Conservation (phyloP, 2,888 invertebrate genomes). For the Drosophila paranaensis region DNA sequence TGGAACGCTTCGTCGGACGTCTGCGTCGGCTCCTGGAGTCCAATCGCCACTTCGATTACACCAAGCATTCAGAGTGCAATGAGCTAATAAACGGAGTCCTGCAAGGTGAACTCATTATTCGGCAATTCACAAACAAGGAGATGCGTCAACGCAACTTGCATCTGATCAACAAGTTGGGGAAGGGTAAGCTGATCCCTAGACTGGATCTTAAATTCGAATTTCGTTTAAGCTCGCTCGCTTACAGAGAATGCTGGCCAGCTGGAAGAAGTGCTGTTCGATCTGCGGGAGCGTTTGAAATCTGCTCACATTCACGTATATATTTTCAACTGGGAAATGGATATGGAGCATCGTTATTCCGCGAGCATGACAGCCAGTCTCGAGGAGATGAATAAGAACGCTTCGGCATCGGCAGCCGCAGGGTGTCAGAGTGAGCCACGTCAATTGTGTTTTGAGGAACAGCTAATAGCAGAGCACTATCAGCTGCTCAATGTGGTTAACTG, state of each 20-base stretch:
- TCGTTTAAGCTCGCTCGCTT: background rate
- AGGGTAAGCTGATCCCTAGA: conserved; percentile 43
- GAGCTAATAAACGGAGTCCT: conserved; percentile 40
- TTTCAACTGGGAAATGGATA: conserved; percentile 78
- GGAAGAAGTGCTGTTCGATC: conserved; percentile 50
- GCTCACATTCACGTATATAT: conserved; percentile 65
- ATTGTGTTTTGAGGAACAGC: conserved; percentile 36
- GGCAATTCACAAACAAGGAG: conserved; percentile 46
- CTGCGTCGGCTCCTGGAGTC: conserved; percentile 61
- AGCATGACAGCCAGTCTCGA: conserved; percentile 45
- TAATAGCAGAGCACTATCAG: conserved; percentile 37
- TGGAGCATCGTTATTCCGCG: conserved; percentile 64
- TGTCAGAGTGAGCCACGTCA: background rate
- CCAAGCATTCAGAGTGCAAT: conserved; percentile 68
- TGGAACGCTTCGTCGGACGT: conserved; percentile 57
- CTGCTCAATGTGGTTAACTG: conserved; percentile 32
- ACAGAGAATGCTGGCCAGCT: conserved; percentile 62
- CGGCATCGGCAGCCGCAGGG: conserved; percentile 18
- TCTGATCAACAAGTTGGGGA: conserved; percentile 44
- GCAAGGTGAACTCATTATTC: conserved; percentile 28
- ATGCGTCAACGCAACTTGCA: conserved; percentile 67
- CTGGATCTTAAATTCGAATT: background rate
- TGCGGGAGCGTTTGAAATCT: conserved; percentile 69
- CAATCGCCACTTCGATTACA: conserved; percentile 66
- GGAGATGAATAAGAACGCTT: conserved; percentile 37